Evolutionary conservation across 2,888 invertebrate species (phyloP).

Genomic region (Nephrotoma appendiculata): DNA sequence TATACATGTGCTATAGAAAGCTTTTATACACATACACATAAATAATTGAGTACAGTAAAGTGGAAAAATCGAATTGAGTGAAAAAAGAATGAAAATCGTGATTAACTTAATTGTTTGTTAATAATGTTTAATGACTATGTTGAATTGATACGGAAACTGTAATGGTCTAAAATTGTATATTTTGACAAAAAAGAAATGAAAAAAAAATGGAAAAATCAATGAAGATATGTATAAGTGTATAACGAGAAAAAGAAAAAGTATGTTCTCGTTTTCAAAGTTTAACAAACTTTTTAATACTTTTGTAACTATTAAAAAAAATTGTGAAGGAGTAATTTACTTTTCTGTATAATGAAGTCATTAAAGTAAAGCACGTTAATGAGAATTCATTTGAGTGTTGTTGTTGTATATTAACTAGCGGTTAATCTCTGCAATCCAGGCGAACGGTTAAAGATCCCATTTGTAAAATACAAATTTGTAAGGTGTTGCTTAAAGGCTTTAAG

Average conservation of each 20-base stretch:
- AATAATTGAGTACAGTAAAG: background rate
- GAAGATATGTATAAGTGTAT: background rate
- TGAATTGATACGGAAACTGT: background rate
- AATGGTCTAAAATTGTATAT: background rate
- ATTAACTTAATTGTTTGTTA: background rate
- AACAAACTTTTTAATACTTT: background rate
- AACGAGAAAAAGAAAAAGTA: background rate
- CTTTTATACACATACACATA: background rate
- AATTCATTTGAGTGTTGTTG: background rate
- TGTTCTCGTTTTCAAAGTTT: background rate
- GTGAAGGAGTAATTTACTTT: background rate
- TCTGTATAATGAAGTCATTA: background rate
- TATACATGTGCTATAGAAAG: background rate
- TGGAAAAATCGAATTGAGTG: background rate
- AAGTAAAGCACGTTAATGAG: background rate
- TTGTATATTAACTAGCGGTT: too few species aligned
- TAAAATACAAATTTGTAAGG: too few species aligned
- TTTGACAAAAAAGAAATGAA: background rate
- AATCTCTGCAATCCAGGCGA: too few species aligned
- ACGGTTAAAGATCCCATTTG: too few species aligned
- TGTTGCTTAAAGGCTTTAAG: too few species aligned
- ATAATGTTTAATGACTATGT: background rate
- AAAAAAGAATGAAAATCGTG: background rate
- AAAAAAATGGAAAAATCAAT: background rate
- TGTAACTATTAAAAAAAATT: background rate